Evolutionary conservation across 53 echinoderm and acorn worm species (phyloP).

Genomic region (Pentamera pediparva): DNA sequence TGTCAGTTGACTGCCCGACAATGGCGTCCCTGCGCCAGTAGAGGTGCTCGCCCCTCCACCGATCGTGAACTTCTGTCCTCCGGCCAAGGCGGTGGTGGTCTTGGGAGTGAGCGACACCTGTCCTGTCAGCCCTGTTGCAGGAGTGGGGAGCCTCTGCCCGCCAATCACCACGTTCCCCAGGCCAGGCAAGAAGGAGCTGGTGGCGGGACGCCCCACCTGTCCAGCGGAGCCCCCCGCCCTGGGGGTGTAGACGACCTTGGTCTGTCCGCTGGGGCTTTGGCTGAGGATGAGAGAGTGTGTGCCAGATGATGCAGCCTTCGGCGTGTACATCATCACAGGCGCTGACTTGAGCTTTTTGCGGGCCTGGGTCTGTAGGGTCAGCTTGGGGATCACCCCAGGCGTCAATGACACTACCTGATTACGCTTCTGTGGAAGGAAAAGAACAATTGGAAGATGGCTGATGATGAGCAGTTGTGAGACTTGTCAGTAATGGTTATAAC

Average conservation of each 20-base stretch:
- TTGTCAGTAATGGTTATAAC: no score
- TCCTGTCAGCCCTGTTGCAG: background rate
- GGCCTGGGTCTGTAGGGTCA: constrained; percentile 19
- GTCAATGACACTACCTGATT: background rate
- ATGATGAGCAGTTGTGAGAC: background rate
- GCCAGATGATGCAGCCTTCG: background rate
- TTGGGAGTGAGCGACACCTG: background rate
- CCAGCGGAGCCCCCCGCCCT: background rate
- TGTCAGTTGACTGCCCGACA: constrained; percentile 3
- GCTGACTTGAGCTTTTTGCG: constrained; percentile 33
- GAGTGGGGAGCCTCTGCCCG: background rate
- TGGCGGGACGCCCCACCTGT: background rate
- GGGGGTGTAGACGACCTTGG: constrained; percentile 19
- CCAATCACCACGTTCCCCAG: constrained; percentile 1
- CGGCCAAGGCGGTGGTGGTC: background rate
- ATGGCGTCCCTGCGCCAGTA: background rate
- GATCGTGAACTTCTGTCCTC: constrained; percentile 21
- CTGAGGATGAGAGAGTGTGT: constrained; percentile 9
- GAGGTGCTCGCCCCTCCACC: background rate
- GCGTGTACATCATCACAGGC: constrained; percentile 34
- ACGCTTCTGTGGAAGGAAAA: background rate
- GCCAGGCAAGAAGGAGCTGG: constrained; percentile 8
- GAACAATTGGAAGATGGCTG: background rate
- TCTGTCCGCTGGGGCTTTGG: background rate
- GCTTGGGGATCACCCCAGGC: background rate